A percentile compares a stretch with the other conserved stretches of the same genome.
These are phyloP conservation scores for Pollicipes pollicipes DNA, from an alignment of 1,140 invertebrate genomes.

Conservation along the genomic window DNA sequence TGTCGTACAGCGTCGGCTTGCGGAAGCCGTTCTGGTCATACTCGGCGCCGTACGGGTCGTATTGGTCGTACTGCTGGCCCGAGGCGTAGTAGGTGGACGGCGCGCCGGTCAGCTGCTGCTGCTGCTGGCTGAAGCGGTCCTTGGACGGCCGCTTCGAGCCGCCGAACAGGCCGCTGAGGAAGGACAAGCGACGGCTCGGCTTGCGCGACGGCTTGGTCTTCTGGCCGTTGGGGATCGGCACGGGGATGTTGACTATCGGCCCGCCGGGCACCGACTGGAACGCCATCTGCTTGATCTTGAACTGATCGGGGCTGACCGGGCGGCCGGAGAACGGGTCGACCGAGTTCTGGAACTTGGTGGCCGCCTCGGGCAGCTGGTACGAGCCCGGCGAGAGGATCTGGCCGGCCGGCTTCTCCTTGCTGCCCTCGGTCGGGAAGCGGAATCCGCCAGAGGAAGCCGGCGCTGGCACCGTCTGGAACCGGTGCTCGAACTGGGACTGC, in stretches of 20 bases:
- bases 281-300: conserved; percentile 18
- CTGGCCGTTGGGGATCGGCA: conserved; percentile 12
- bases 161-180: neutral
- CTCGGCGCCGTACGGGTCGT: neutral
- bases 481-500: neutral
- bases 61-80: neutral
- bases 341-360: neutral
- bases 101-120: neutral
- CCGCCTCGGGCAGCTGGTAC: neutral
- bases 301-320: conserved; percentile 9
- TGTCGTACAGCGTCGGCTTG: conserved; percentile 1
- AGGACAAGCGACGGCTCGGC: neutral
- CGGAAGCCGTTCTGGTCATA: neutral
- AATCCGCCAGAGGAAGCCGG: neutral
- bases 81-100: neutral
- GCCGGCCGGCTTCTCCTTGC: neutral
- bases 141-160: neutral
- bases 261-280: conserved; percentile 17
- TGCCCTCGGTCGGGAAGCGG: neutral
- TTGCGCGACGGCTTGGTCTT: conserved; percentile 2
- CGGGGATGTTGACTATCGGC: conserved; percentile 11
- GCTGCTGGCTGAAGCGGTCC: neutral
- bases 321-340: neutral
- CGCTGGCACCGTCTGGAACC: neutral
- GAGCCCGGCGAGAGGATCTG: neutral